phyloP scores from a whole-genome alignment of 1,140 invertebrate species.

The Diachasmimorpha longicaudata region DNA sequence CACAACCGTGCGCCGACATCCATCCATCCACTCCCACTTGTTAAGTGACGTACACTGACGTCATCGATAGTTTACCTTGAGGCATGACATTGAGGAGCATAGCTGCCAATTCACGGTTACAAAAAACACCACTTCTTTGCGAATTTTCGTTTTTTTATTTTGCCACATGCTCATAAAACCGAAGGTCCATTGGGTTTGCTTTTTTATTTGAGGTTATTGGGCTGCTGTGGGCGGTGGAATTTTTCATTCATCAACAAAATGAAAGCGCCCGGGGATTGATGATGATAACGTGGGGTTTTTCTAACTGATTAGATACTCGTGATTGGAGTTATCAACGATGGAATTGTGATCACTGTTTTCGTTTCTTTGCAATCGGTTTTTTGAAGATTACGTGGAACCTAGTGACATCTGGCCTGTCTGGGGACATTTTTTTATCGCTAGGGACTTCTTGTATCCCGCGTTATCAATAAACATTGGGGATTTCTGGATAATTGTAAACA shows the following conservation, averaged over 20 bases:
- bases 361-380: conserved; percentile 1
- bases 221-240: neutral
- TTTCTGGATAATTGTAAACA: conserved; percentile 14
- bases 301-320: neutral
- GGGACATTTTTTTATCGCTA: neutral
- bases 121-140: conserved; percentile 7
- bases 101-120: conserved; percentile 41
- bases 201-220: neutral
- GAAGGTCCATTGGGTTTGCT: neutral
- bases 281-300: neutral
- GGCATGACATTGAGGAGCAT: conserved; percentile 62
- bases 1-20: conserved; percentile 38
- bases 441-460: neutral
- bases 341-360: neutral
- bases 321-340: neutral
- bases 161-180: neutral
- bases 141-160: conserved; percentile 5
- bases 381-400: neutral
- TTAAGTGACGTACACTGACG: conserved; percentile 63
- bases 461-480: neutral
- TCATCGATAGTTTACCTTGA: conserved; percentile 65
- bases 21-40: conserved; percentile 62
- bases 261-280: neutral
- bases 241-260: neutral
- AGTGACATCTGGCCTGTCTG: neutral